Evolutionary conservation across 2,113 vertebrate genomes (phyloP), one percentile per base, ranked within the genome.

Genomic region (Nycticebus coucang): DNA sequence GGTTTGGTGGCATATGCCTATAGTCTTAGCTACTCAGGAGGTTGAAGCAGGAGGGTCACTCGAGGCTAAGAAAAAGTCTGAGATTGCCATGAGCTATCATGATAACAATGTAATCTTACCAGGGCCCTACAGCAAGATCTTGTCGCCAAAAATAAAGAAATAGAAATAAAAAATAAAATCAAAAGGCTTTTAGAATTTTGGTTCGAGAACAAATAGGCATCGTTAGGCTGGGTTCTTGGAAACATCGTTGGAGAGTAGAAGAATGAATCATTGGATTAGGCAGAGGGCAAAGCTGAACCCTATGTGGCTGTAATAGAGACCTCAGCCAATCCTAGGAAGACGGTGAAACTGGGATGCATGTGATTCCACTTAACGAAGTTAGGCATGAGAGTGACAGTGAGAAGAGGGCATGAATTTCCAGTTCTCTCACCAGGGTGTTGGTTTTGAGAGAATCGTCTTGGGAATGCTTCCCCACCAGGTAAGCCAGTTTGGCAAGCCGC

Each of bases 301-400:
- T n/a, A 3, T 30, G 24, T n/a, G 30, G 28, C 30, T 84, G 19
- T 21, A 19, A 1, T 9, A 41, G 41, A 60, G 41, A 91, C 21
- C 45, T 87, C 22, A 59, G 50, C 17, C 2, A 17, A 7, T 69
- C 41, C 30, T 26, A 26, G 4, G 24, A 83, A 18, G 80, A 4
- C 0, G 71, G 28, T 68, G 19, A 2, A 22, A 1, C 4, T 69
- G n/a, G 4, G n/a, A 57, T 2, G 28, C 4, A 60, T 4, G 35
- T 1, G 4, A 59, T 28, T 55, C 41, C 2, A 35, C 53, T 53
- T 50, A 53, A 77, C 19, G 26, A 66, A 30, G 26, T 35, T 45
- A 45, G 8, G 24, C 22, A 37, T 2, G 33, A 4, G 55, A 28
- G 37, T 15, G 30, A 28, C 4, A 26, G 1, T 35, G 18, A 94